Evolutionary conservation across 2,113 vertebrate genomes (phyloP).

Genomic region (Synchiropus splendidus): DNA sequence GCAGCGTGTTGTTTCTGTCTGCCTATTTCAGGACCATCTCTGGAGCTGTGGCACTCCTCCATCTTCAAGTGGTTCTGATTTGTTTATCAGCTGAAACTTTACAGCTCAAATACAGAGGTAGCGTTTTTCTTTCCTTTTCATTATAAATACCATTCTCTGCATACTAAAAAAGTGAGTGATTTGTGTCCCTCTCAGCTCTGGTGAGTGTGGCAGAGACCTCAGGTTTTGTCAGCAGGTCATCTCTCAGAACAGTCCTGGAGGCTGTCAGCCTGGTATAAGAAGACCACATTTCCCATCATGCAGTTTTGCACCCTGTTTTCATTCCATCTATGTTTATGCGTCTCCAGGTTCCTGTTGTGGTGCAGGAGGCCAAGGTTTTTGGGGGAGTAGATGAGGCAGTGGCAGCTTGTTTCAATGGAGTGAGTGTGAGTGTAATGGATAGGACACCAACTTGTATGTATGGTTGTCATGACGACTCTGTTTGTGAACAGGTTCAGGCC

Average conservation of each 20-base stretch:
- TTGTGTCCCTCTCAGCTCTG: slow-evolving; percentile 66
- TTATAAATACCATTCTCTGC: too few relatives aligned
- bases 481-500: slow-evolving; percentile 49
- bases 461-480: slow-evolving; percentile 3
- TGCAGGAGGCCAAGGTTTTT: slow-evolving; percentile 64
- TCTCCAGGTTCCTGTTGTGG: slow-evolving; percentile 65
- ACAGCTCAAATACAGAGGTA: slow-evolving; percentile 73
- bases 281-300: slow-evolving; percentile 22
- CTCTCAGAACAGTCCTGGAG: slow-evolving; percentile 66
- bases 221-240: slow-evolving; percentile 52
- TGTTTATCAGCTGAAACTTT: slow-evolving; percentile 69
- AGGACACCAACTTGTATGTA: too few relatives aligned
- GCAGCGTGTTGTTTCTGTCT: background rate
- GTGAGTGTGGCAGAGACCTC: slow-evolving; percentile 56
- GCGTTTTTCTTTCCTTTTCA: background rate
- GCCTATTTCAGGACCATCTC: slow-evolving; percentile 44
- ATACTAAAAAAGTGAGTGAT: too few relatives aligned
- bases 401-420: slow-evolving; percentile 70
- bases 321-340: background rate
- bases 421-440: slow-evolving; percentile 42
- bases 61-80: slow-evolving; percentile 61
- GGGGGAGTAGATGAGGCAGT: slow-evolving; percentile 63
- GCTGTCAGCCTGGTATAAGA: slow-evolving; percentile 73
- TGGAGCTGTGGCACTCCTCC: slow-evolving; percentile 48
- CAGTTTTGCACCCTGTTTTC: background rate